Percentiles rank a stretch among this genome's conserved stretches.
Evolutionary conservation across 1,140 invertebrate genomes (phyloP).

Genomic region (Atta texana): DNA sequence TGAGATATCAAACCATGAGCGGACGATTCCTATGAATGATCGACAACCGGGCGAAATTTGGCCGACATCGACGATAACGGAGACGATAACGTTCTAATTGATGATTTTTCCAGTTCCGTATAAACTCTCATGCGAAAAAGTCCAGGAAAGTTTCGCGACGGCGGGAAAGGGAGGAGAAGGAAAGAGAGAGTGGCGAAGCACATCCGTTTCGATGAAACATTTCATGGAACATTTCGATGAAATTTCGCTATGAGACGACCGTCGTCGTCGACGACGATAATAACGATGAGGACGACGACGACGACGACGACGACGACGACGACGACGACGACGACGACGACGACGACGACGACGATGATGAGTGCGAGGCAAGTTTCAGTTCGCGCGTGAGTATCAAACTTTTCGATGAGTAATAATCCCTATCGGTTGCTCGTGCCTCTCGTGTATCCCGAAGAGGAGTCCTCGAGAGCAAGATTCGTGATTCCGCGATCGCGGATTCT

Average conservation of each 20-base stretch:
- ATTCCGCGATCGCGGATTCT: slow-evolving; percentile 16
- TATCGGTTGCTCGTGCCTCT: neutral
- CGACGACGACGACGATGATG: neutral
- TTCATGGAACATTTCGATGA: slow-evolving; percentile 25
- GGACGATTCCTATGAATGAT: slow-evolving; percentile 30
- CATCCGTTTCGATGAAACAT: neutral
- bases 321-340: neutral
- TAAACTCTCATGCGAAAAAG: neutral
- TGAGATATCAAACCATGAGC: slow-evolving; percentile 5
- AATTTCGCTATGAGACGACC: slow-evolving; percentile 22
- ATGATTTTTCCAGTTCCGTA: slow-evolving; percentile 20
- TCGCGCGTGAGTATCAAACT: slow-evolving; percentile 48
- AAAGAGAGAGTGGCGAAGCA: neutral
- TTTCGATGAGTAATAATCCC: slow-evolving; percentile 12
- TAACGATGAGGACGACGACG: neutral
- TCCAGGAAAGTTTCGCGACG: slow-evolving; percentile 11
- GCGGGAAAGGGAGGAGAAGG: neutral
- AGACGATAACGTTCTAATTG: slow-evolving; percentile 39
- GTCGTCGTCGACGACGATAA: neutral
- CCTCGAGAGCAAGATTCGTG: slow-evolving; percentile 24
- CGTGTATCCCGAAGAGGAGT: neutral
- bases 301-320: neutral
- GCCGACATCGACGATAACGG: neutral
- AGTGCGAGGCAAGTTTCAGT: slow-evolving; percentile 26
- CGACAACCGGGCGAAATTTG: slow-evolving; percentile 20